phyloP scores from a whole-genome alignment of 2,797 vertebrate genomes.

The Dendrocincla fuliginosa region DNA sequence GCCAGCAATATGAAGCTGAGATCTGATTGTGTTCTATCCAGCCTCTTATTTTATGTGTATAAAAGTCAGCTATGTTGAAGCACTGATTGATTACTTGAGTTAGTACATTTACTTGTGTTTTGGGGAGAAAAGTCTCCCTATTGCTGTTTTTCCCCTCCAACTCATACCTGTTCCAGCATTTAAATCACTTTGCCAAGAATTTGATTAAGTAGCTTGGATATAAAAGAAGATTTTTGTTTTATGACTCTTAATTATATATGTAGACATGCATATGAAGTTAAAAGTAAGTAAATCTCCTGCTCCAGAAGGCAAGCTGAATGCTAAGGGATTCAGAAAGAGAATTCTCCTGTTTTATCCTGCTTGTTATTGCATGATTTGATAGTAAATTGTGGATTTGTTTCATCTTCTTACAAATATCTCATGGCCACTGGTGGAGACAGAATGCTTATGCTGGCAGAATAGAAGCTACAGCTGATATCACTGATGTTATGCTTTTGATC shows the following conservation, averaged over 20 bases:
- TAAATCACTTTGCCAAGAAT: not conserved
- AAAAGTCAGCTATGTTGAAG: not conserved
- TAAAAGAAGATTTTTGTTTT: not conserved
- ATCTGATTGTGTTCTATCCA: not conserved
- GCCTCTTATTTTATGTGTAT: not conserved
- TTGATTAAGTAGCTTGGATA: not conserved
- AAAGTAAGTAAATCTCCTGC: not conserved
- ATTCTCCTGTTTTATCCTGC: not conserved
- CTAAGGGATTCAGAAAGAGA: not conserved
- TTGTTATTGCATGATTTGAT: not conserved
- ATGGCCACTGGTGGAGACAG: not conserved
- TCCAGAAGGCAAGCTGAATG: not conserved
- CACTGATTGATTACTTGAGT: not conserved
- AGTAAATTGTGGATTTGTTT: not conserved
- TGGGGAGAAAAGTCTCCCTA: not conserved
- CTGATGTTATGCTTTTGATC: not conserved
- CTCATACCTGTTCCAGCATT: not conserved
- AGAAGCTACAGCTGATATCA: not conserved
- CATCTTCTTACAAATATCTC: not conserved
- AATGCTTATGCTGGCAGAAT: not conserved
- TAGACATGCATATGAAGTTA: not conserved
- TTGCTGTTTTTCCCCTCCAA: accelerated
- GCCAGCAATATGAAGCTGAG: not conserved
- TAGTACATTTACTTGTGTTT: not conserved
- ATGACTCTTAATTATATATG: not conserved